Evolutionary conservation across 2,888 invertebrate species (phyloP), one percentile per base, ranked within the genome.

Genomic region (Noctua comes): DNA sequence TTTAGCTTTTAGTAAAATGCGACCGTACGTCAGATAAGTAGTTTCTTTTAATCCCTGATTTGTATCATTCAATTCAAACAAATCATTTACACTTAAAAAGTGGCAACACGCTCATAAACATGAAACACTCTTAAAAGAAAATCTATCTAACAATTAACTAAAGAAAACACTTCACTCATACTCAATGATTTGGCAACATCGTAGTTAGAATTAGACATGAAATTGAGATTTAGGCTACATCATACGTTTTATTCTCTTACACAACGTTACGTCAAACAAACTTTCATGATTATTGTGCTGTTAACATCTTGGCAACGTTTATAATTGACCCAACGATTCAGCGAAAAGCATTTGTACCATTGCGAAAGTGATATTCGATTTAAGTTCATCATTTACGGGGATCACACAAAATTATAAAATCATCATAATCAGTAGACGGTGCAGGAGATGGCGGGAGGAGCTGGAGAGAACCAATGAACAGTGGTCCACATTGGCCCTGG

Each of bases 111-210:
- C 24, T 51, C 6, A 40, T 54, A 68, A 64, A 48, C 6, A 48
- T 62, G 11, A 40, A 16, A 6, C 11, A 8, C 24, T 46, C 46
- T 27, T 51, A 27, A 64, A 83, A 83, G 48, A 68, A 62, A 69
- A 57, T 68, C 16, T 43, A 43, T 36, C n/a, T 46, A 51, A 79
- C 48, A 51, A 59, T 69, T 36, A 66, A 59, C 24, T 31, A 85
- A 73, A 74, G 18, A 80, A 62, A 85, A 85, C 64, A 68, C 72
- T 54, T 68, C 70, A 85, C 48, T 81, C 85, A 48, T n/a, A 31
- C 5, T 71, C 66, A 74, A 68, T 46, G 43, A 85, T 73, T 82
- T 84, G 73, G 85, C 85, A 79, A 80, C 85, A 69, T 59, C 27
- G 24, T 21, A 21, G 40, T 51, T 48, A 40, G n/a, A 70, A 71